Base-by-base conservation (phyloP, 2,113 vertebrate genomes). In the Phaethornis superciliosus region DNA sequence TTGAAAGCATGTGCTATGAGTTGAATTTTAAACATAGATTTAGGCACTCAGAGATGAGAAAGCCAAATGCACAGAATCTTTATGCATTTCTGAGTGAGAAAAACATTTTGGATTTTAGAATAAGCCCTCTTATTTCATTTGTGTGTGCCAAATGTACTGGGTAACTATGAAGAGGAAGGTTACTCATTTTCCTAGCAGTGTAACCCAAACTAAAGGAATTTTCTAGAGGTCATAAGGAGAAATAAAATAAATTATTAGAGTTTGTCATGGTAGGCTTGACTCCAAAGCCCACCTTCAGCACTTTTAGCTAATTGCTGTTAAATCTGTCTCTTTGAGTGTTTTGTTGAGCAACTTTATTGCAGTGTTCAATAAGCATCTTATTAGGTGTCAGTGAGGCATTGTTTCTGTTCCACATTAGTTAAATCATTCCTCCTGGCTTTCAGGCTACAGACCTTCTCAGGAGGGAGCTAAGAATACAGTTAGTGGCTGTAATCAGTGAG, bases 291-390 rank as follows among this genome's bases (percentile, higher is more conserved):
- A 27, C 18, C 12, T 55, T 44, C 52, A 52, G 51, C 54, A 32
- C 42, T n/a, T 51, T 3, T 9, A 52, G 32, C 15, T 44, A 65
- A 33, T 1, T 65, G 46, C 78, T 85, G 44, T 77, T 77, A 26
- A n/a, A 40, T 85, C 7, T 1, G 0, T 32, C 51, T 62, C 46
- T 51, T 32, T 0, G 3, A 42, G 47, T 22, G 24, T 65, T 78
- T 21, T 6, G 44, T 76, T 82, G 42, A 63, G 33, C 10, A 35
- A 2, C 9, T 64, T 54, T 12, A 37, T n/a, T 30, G 63, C 17
- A 0, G 15, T n/a, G 52, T 13, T 52, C 47, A 55, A 14, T 12
- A 44, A 40, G 4, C 30, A 20, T n/a, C 13, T 6, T 12, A 13
- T 24, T 13, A 30, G 54, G 20, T 85, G 76, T 5, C 24, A 46